Conservation (phyloP, 2,113 vertebrate genomes). For the Neodontobutis hainanensis region DNA sequence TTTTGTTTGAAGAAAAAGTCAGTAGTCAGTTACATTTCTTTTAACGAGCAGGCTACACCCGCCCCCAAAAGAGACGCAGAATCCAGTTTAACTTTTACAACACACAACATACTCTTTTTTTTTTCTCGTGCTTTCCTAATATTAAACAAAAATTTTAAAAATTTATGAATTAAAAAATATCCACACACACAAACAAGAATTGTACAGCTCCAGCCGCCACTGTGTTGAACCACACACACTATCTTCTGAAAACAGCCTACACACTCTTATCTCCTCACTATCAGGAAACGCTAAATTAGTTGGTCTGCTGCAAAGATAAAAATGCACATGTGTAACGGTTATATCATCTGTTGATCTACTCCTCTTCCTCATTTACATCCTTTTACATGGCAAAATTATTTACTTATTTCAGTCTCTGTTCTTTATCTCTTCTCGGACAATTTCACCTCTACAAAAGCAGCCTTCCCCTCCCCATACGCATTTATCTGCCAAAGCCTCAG, state of each 20-base stretch:
- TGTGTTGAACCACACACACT: too few species aligned
- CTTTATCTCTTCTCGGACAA: constrained; percentile 24
- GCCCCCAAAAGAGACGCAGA: too few species aligned
- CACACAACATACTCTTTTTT: too few species aligned
- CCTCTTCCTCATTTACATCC: constrained; percentile 23
- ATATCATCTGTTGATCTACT: constrained; percentile 5
- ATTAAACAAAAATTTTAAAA: too few species aligned
- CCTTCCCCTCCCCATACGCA: constrained; percentile 9
- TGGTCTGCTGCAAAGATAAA: neutral
- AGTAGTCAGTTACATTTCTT: too few species aligned
- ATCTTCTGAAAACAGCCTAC: neutral
- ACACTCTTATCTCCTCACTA: neutral
- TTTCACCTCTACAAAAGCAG: constrained; percentile 19
- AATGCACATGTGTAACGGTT: neutral
- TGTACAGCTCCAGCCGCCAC: too few species aligned
- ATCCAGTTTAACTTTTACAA: too few species aligned
- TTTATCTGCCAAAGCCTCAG: constrained; percentile 20
- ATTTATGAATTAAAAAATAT: too few species aligned
- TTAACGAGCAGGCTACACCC: too few species aligned
- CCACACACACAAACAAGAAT: too few species aligned
- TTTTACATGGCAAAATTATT: constrained; percentile 20
- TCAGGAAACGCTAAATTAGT: neutral
- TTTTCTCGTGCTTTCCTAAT: too few species aligned
- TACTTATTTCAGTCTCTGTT: constrained; percentile 5
- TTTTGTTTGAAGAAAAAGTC: too few species aligned